Evolutionary conservation across 2,113 vertebrate genomes (phyloP).

Genomic region (Dicerorhinus sumatrensis): DNA sequence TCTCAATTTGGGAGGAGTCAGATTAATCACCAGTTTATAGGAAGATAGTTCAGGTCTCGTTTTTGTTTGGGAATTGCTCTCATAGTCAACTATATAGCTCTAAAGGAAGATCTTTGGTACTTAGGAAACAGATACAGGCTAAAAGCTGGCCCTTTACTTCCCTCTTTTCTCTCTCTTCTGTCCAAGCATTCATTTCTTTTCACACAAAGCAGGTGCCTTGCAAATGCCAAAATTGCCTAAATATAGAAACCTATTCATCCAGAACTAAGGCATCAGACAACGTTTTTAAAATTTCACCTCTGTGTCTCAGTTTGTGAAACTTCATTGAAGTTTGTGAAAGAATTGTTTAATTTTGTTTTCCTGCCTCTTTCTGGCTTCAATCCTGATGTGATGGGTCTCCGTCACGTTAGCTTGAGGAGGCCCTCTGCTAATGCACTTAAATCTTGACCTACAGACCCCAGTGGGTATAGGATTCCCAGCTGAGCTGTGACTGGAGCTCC

Average conservation of each 20-base stretch:
- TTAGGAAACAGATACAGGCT: not conserved
- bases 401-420: conserved; percentile 8
- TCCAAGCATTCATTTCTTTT: not conserved
- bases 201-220: not conserved
- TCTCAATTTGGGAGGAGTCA: not conserved
- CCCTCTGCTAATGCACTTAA: conserved; percentile 43
- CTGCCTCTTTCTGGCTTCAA: not conserved
- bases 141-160: not conserved
- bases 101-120: not conserved
- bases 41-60: not conserved
- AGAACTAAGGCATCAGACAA: not conserved
- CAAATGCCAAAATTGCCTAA: not conserved
- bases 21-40: not conserved
- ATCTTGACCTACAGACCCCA: conserved; percentile 4
- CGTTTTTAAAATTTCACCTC: not conserved
- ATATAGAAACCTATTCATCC: not conserved
- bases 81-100: not conserved
- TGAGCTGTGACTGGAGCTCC: not conserved
- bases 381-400: not conserved
- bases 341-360: conserved; percentile 13
- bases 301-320: conserved; percentile 16
- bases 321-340: not conserved
- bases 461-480: conserved; percentile 25
- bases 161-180: not conserved
- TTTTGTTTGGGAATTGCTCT: not conserved